Conservation (phyloP, 2,888 invertebrate genomes). For the Cantharis rustica region DNA sequence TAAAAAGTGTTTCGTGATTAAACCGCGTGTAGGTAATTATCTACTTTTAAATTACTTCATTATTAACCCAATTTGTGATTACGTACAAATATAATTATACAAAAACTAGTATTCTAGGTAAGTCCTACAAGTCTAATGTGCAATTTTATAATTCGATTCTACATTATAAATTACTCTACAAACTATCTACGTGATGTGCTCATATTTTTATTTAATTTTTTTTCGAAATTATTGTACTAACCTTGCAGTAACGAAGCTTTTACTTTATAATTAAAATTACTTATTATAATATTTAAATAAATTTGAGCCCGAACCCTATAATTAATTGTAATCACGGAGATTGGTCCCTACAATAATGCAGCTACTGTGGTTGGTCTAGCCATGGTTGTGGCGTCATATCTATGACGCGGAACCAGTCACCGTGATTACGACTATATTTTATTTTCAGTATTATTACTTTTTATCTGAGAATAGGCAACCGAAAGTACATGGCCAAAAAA, state of each 20-base stretch:
- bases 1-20: background rate
- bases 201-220: background rate
- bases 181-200: background rate
- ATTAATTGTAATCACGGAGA: no score
- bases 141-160: background rate
- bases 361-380: no score
- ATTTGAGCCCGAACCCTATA: no score
- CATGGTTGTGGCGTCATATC: no score
- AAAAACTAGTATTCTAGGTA: background rate
- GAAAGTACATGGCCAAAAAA: background rate
- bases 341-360: no score
- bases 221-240: slow-evolving; percentile 8
- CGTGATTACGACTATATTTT: background rate
- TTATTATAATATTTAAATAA: background rate
- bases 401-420: no score
- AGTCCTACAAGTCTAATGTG: background rate
- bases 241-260: slow-evolving; percentile 9
- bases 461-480: background rate
- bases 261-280: slow-evolving; percentile 1
- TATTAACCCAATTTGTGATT: background rate
- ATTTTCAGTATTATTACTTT: background rate
- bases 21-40: background rate
- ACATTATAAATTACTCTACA: background rate
- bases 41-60: background rate
- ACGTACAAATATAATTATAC: background rate